Percentiles rank a stretch among this genome's conserved stretches.
These are phyloP conservation scores for Zygaena filipendulae DNA, from an alignment of 2,888 invertebrate genomes.

Conservation along the genomic window DNA sequence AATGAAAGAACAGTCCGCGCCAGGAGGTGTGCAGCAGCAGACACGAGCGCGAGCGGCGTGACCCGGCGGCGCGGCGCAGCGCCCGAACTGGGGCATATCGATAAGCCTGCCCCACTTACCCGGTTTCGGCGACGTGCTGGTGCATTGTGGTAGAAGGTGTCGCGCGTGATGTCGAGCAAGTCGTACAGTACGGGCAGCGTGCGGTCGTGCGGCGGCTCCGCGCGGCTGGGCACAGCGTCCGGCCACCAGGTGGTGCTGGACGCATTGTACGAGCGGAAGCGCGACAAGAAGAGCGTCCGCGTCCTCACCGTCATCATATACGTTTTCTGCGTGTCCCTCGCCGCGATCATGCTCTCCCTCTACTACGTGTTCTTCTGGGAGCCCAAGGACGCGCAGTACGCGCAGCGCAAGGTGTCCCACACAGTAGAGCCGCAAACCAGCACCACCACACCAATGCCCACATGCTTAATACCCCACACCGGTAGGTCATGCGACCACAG, in stretches of 20 bases:
- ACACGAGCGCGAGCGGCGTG: constrained; percentile 43
- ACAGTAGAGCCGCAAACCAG: constrained; percentile 60
- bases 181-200: constrained; percentile 66
- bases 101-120: constrained; percentile 61
- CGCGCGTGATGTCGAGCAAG: constrained; percentile 65
- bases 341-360: constrained; percentile 91
- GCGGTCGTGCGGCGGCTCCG: constrained; percentile 53
- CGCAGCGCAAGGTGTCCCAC: constrained; percentile 63
- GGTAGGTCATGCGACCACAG: constrained; percentile 59
- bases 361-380: constrained; percentile 97
- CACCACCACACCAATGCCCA: constrained; percentile 65
- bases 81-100: constrained; percentile 57
- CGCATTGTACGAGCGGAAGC: constrained; percentile 82
- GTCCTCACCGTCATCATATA: constrained; percentile 94
- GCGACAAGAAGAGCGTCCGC: constrained; percentile 88
- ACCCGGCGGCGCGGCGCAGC: constrained; percentile 40
- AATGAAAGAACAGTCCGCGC: constrained; percentile 59
- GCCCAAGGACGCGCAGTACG: constrained; percentile 71
- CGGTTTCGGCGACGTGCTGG: constrained; percentile 24
- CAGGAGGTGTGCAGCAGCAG: constrained; percentile 59
- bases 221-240: constrained; percentile 40
- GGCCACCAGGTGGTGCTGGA: constrained; percentile 76
- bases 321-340: constrained; percentile 92
- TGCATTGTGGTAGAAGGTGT: constrained; percentile 27
- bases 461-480: constrained; percentile 65